phyloP scores from a whole-genome alignment of 1,140 invertebrate species.

The Aphaenogaster floridana region DNA sequence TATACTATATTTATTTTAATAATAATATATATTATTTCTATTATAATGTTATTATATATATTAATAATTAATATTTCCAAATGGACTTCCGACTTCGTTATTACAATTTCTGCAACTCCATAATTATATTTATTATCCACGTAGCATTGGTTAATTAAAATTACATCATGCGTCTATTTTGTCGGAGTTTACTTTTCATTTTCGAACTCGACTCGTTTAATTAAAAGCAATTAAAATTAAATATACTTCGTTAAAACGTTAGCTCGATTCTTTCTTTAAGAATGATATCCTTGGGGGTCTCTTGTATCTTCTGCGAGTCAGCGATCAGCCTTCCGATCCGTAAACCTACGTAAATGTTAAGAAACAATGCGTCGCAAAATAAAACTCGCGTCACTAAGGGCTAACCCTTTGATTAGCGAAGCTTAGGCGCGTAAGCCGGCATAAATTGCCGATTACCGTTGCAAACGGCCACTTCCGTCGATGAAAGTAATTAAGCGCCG shows the following conservation, averaged over 20 bases:
- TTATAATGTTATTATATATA: neutral
- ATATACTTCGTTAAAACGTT: neutral
- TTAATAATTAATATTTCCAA: neutral
- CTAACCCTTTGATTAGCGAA: conserved; percentile 50
- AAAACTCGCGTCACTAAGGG: conserved; percentile 21
- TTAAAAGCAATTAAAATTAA: neutral
- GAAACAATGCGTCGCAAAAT: conserved; percentile 14
- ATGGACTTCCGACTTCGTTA: neutral
- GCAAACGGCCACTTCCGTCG: conserved; percentile 59
- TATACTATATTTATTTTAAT: neutral
- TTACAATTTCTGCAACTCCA: neutral
- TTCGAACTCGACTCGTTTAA: neutral
- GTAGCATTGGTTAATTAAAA: neutral
- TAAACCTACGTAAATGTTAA: conserved; percentile 24
- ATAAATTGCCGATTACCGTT: conserved; percentile 65
- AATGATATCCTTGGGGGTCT: neutral
- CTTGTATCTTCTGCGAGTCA: neutral
- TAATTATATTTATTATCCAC: conserved; percentile 26
- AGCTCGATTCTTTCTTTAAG: neutral
- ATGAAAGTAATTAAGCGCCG: conserved; percentile 60
- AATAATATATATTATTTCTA: conserved; percentile 30
- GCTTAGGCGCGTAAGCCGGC: conserved; percentile 39
- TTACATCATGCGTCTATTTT: neutral
- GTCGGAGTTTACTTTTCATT: neutral
- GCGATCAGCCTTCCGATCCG: neutral